Evolutionary conservation across 2,888 invertebrate genomes (phyloP).

Genomic region (Autographa pulchrina): DNA sequence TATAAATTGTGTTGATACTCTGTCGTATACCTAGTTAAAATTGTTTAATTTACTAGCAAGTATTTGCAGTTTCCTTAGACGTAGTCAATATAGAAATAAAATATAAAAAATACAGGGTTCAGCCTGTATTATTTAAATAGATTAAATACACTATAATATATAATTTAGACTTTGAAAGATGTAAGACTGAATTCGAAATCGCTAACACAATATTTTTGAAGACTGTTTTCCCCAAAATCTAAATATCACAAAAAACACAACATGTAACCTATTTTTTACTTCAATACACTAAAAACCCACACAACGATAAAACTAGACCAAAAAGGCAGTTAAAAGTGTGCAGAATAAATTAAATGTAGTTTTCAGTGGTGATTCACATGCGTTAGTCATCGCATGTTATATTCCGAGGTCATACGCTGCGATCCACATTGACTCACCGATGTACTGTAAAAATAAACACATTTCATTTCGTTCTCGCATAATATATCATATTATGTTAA

Average conservation of each 20-base stretch:
- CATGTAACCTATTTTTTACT: not conserved
- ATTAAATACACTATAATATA: no score
- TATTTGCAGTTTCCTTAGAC: no score
- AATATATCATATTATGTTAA: conserved; percentile 13
- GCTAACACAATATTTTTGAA: no score
- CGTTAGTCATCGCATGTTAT: conserved; percentile 68
- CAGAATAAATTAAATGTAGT: conserved; percentile 23
- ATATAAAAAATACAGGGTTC: no score
- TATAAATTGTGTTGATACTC: no score
- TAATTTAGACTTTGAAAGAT: no score
- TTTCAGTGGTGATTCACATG: conserved; percentile 70
- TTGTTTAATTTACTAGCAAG: no score
- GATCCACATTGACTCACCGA: conserved; percentile 70
- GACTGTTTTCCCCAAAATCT: no score
- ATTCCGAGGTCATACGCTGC: conserved; percentile 71
- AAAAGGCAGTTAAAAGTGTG: not conserved
- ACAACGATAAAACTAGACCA: conserved; percentile 12
- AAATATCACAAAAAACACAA: not conserved
- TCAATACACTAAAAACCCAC: not conserved
- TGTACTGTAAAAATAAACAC: conserved; percentile 68
- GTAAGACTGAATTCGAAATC: no score
- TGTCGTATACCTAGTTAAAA: no score
- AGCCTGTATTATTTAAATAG: no score
- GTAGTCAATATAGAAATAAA: no score
- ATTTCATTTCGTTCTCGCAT: conserved; percentile 40